Evolutionary conservation across 2,888 invertebrate species (phyloP), one percentile per base, ranked within the genome.

Genomic region (Orgyia antiqua): DNA sequence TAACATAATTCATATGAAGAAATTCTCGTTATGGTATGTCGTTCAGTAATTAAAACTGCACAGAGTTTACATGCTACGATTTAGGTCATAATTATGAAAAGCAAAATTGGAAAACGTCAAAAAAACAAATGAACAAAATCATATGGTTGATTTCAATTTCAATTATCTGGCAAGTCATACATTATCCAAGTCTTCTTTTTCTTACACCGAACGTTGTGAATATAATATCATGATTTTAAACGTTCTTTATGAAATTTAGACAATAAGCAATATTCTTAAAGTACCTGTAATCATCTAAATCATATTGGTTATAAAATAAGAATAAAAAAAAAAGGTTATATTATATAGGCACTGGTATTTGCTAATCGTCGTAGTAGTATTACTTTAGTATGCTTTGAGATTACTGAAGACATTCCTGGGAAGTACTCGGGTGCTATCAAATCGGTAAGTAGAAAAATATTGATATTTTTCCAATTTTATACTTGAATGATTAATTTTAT

Each of bases 61-160:
- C 37, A 39, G 45, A 56, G 58, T 39, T 42, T 29, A 3, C 23
- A 43, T 13, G 4, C 12, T n/a, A 35, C 29, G 30, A 33, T 25
- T 34, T 36, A 25, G 37, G 36, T 39, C 42, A 31, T 33, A 40
- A 39, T 33, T 28, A 31, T 43, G 40, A 74, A 75, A 74, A 76
- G 60, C 49, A 68, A 75, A 77, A 63, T 57, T 65, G 48, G 59
- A 74, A 75, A 50, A 58, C 42, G 70, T 72, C 74, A 75, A 44
- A 51, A n/a, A 68, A 83, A 84, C 80, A 84, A 84, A 67, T 76
- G 82, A 83, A 82, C 42, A 37, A 62, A 78, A 86, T 78, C 84
- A 86, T 83, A 84, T 86, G 84, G 68, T 80, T 63, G 58, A 65
- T 74, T 73, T 76, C 71, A 73, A 73, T 70, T 72, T 76, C 71